These are phyloP conservation scores for Eretmochelys imbricata DNA, from an alignment of 2,113 vertebrate species.

Conservation along the genomic window DNA sequence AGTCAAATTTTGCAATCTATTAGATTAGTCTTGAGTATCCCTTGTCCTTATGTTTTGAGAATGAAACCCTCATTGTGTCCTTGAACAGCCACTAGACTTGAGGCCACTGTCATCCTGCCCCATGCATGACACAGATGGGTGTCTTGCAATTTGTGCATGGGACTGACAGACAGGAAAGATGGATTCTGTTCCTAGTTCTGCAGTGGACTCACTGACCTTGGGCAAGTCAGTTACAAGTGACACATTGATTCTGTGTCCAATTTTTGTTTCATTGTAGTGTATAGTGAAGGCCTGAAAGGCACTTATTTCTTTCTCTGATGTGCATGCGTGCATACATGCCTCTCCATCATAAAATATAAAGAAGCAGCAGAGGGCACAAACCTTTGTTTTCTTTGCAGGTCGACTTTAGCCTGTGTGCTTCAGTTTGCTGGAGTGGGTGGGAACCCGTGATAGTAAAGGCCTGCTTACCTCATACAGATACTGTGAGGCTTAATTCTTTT, in stretches of 20 bases:
- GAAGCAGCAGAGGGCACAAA: constrained; percentile 33
- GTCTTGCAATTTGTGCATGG: background rate
- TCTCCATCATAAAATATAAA: constrained; percentile 5
- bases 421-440: background rate
- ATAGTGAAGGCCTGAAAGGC: background rate
- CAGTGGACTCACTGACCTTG: background rate
- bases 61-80: background rate
- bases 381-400: background rate
- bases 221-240: background rate
- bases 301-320: constrained; percentile 3
- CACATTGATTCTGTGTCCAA: background rate
- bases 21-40: background rate
- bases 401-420: background rate
- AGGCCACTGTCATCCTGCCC: background rate
- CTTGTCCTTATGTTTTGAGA: background rate
- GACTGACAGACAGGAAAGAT: background rate
- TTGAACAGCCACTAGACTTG: background rate
- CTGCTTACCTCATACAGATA: background rate
- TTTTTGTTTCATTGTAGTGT: background rate
- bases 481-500: background rate
- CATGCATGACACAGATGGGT: fast-evolving
- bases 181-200: background rate
- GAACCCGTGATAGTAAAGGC: background rate
- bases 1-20: background rate
- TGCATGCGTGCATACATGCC: constrained; percentile 18